Conservation (phyloP, 2,113 vertebrate species). For the Ophiodon elongatus region DNA sequence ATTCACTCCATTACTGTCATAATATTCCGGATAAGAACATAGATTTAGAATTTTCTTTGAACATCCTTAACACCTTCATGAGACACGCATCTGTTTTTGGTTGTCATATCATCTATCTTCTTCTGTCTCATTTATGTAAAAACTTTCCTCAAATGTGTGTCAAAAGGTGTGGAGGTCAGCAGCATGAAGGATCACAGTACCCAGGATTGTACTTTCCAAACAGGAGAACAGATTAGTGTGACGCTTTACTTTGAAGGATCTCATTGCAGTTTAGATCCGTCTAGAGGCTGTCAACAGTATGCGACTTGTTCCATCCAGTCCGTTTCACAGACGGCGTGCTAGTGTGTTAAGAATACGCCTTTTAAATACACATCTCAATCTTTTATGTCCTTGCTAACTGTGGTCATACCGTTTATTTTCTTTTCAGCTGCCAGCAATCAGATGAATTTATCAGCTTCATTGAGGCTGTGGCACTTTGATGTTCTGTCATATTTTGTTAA, state of each 20-base stretch:
- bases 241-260: neutral
- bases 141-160: neutral
- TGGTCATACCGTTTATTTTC: neutral
- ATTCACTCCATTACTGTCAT: neutral
- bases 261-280: neutral
- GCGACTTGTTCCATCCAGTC: neutral
- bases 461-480: neutral
- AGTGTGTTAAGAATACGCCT: neutral
- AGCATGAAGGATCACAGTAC: neutral
- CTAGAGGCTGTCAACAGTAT: neutral
- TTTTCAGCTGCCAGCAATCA: neutral
- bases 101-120: neutral
- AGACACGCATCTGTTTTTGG: conserved; percentile 7
- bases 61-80: neutral
- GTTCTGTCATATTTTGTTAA: neutral
- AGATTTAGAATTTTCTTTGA: neutral
- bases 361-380: neutral
- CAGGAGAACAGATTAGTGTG: neutral
- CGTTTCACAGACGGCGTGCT: neutral
- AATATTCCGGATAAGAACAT: neutral
- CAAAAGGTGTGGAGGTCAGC: neutral
- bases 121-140: conserved; percentile 12
- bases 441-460: conserved; percentile 1
- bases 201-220: neutral
- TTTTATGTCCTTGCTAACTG: neutral